Evolutionary conservation across 2,797 vertebrate species (phyloP).

Genomic region (Chlorospingus flavigularis): DNA sequence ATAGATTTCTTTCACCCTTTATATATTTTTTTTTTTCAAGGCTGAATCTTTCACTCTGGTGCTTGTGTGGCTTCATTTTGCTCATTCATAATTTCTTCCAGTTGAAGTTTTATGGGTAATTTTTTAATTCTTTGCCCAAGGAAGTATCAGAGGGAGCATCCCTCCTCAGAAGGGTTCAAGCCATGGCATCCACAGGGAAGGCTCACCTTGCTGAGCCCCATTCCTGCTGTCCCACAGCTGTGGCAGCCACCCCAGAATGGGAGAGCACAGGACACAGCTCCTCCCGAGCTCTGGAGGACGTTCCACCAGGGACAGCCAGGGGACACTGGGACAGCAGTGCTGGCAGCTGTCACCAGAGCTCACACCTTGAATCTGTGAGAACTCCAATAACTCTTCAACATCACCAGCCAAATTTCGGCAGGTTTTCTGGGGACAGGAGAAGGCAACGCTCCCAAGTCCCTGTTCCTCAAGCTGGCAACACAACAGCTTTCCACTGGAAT

Average conservation of each 20-base stretch:
- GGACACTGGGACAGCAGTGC: background rate
- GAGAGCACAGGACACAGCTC: background rate
- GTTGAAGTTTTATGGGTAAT: background rate
- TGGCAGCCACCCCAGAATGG: background rate
- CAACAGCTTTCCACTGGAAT: background rate
- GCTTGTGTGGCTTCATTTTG: background rate
- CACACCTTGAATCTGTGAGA: background rate
- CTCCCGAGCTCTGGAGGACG: background rate
- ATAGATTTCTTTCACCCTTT: background rate
- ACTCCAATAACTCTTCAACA: background rate
- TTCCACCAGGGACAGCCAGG: accelerated
- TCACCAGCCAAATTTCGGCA: background rate
- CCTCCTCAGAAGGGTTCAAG: background rate
- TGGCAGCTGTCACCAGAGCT: background rate
- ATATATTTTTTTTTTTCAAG: background rate
- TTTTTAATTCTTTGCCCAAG: background rate
- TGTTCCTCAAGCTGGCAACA: background rate
- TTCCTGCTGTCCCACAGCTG: background rate
- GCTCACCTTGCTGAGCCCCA: background rate
- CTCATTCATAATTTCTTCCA: background rate
- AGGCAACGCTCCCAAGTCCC: background rate
- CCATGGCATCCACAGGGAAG: too few species aligned
- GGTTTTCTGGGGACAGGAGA: background rate
- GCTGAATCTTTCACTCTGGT: background rate
- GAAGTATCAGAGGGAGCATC: background rate